phyloP scores from a whole-genome alignment of 2,888 invertebrate genomes.

The Drosophila barbarae region DNA sequence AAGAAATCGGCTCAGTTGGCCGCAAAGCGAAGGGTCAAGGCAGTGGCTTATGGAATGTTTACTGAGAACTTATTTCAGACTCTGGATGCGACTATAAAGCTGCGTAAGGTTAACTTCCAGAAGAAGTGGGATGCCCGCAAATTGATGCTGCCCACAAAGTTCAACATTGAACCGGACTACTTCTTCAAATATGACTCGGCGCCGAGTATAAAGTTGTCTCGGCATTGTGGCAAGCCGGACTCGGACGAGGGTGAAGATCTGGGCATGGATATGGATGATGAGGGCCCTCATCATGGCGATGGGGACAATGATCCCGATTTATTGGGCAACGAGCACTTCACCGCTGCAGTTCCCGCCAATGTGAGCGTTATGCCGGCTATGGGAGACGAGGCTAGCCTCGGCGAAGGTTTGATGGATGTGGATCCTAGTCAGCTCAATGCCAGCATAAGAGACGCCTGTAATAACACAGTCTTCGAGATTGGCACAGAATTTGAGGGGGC shows the following conservation, averaged over 20 bases:
- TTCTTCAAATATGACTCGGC: constrained; percentile 72
- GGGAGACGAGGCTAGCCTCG: constrained; percentile 4
- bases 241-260: constrained; percentile 81
- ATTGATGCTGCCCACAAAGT: constrained; percentile 76
- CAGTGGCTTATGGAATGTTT: constrained; percentile 69
- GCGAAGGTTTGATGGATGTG: constrained; percentile 7
- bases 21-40: constrained; percentile 63
- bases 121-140: constrained; percentile 80
- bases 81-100: constrained; percentile 68
- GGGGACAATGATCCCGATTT: constrained; percentile 57
- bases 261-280: constrained; percentile 73
- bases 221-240: constrained; percentile 45
- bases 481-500: constrained; percentile 84
- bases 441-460: constrained; percentile 34
- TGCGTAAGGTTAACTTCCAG: constrained; percentile 74
- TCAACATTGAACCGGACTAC: constrained; percentile 67
- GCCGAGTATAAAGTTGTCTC: constrained; percentile 68
- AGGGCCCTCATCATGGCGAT: constrained; percentile 34
- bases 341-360: constrained; percentile 26
- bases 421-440: constrained; percentile 16
- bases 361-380: constrained; percentile 30
- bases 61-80: constrained; percentile 73
- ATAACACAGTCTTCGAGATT: constrained; percentile 77
- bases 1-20: constrained; percentile 3
- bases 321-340: constrained; percentile 62